These are phyloP conservation scores for Discoglossus pictus DNA, from an alignment of 2,797 vertebrate species.

Conservation along the genomic window DNA sequence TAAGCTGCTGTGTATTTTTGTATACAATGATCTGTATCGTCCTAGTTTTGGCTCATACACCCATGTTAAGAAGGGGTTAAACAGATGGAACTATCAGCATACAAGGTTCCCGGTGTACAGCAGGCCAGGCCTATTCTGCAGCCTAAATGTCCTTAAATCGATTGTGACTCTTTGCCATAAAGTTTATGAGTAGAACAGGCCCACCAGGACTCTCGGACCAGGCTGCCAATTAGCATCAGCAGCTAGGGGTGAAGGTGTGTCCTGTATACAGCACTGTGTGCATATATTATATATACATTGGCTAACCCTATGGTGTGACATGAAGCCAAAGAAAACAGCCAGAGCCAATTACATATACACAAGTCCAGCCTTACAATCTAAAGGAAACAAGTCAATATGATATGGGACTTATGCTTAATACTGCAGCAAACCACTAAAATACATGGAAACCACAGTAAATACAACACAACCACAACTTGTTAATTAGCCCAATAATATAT, in stretches of 20 bases:
- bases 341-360: slow-evolving; percentile 30
- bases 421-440: slow-evolving; percentile 32
- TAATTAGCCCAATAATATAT: slow-evolving; percentile 37
- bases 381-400: neutral
- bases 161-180: slow-evolving; percentile 83
- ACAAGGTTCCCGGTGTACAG: too few relatives aligned
- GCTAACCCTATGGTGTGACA: slow-evolving; percentile 16
- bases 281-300: neutral
- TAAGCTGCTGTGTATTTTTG: too few relatives aligned
- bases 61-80: too few relatives aligned
- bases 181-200: slow-evolving; percentile 80
- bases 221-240: slow-evolving; percentile 74
- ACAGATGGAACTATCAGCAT: too few relatives aligned
- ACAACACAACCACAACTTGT: slow-evolving; percentile 31
- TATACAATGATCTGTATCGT: too few relatives aligned
- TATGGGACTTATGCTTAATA: slow-evolving; percentile 19
- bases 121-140: too few relatives aligned
- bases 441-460: slow-evolving; percentile 28
- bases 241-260: slow-evolving; percentile 45
- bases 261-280: slow-evolving; percentile 35
- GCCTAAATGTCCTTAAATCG: slow-evolving; percentile 78
- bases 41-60: too few relatives aligned
- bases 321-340: slow-evolving; percentile 35
- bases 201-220: slow-evolving; percentile 69
- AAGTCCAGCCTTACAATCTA: neutral